phyloP scores from a whole-genome alignment of 2,113 vertebrate genomes.

The Myrmecophaga tridactyla region DNA sequence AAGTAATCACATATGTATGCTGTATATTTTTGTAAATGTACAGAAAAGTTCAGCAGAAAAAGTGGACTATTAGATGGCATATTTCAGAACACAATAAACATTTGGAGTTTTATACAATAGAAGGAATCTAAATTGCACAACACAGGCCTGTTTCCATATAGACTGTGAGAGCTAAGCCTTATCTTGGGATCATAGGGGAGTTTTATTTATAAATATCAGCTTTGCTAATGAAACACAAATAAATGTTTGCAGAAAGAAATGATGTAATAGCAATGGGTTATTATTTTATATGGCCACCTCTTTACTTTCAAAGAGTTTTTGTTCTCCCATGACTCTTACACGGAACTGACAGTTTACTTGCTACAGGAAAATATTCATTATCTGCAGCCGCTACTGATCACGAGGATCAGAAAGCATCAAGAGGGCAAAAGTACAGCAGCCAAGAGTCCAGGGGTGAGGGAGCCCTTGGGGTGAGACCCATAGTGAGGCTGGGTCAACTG shows the following conservation, averaged over 20 bases:
- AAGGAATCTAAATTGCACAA: conserved; percentile 49
- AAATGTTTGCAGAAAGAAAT: conserved; percentile 41
- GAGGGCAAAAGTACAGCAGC: conserved; percentile 12
- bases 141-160: conserved; percentile 40
- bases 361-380: conserved; percentile 47
- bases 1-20: neutral
- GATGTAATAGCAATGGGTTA: neutral
- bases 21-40: conserved; percentile 2
- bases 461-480: neutral
- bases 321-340: conserved; percentile 28
- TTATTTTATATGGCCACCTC: conserved; percentile 25
- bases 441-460: neutral
- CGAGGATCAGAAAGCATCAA: conserved; percentile 45
- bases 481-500: neutral
- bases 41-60: conserved; percentile 21
- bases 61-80: neutral
- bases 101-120: conserved; percentile 55
- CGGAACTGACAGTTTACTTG: conserved; percentile 60
- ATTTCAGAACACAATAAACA: conserved; percentile 63
- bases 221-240: conserved; percentile 48
- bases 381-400: conserved; percentile 44
- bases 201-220: conserved; percentile 61
- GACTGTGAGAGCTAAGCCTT: conserved; percentile 55
- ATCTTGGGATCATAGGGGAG: conserved; percentile 45
- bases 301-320: conserved; percentile 53